Evolutionary conservation across 1,140 invertebrate species (phyloP).

Genomic region (Patella vulgata): DNA sequence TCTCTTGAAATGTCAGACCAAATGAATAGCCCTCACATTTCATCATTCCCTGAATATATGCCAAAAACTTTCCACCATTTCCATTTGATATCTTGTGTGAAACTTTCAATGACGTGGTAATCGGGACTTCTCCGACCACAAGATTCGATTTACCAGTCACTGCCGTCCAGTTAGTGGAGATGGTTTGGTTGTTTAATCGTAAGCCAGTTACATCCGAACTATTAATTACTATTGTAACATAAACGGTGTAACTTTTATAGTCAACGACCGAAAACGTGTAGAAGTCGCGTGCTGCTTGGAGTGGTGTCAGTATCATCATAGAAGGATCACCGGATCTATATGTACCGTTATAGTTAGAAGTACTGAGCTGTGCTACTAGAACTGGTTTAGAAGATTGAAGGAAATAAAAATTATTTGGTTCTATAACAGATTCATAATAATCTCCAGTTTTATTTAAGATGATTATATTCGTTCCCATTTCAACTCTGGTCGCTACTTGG

Average conservation of each 20-base stretch:
- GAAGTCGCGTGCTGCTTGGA: not conserved
- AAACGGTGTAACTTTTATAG: too few relatives aligned
- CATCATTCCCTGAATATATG: too few relatives aligned
- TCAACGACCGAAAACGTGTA: not conserved
- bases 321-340: constrained; percentile 1
- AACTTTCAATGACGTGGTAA: not conserved
- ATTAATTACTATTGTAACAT: not conserved
- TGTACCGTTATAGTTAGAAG: not conserved
- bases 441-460: constrained; percentile 4
- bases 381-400: constrained; percentile 5
- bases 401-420: not conserved
- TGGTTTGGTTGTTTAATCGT: too few relatives aligned
- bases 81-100: too few relatives aligned
- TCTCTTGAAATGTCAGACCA: too few relatives aligned
- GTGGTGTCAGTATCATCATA: not conserved
- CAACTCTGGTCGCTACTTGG: constrained; percentile 2
- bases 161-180: not conserved
- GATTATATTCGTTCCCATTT: not conserved
- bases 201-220: too few relatives aligned
- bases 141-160: not conserved
- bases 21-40: too few relatives aligned
- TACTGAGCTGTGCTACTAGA: constrained; percentile 5
- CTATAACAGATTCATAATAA: constrained; percentile 3
- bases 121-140: constrained; percentile 7
- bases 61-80: too few relatives aligned